Evolutionary conservation across 2,113 vertebrate species (phyloP).

Genomic region (Trogon melanurus): DNA sequence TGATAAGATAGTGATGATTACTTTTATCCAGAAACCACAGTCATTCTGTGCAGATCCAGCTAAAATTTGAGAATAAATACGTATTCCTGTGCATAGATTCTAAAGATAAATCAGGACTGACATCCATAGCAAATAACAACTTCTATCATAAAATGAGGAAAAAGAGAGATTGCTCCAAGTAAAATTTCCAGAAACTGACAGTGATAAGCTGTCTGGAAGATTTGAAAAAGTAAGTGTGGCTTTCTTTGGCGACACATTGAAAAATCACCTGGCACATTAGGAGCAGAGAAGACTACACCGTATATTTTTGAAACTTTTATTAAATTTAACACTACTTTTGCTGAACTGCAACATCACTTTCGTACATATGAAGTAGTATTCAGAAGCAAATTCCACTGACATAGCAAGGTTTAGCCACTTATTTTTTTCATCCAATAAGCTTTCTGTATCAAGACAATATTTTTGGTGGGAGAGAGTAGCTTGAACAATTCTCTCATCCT

Average conservation of each 20-base stretch:
- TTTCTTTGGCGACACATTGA: neutral
- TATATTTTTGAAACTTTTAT: neutral
- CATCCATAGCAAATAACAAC: constrained; percentile 9
- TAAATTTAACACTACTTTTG: neutral
- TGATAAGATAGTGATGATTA: neutral
- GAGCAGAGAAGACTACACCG: neutral
- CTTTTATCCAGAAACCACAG: neutral
- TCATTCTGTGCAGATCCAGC: neutral
- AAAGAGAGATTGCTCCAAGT: neutral
- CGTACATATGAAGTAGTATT: neutral
- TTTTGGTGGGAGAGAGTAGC: neutral
- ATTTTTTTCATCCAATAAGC: neutral
- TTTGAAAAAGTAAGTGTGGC: neutral
- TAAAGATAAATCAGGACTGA: constrained; percentile 22
- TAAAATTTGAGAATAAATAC: neutral
- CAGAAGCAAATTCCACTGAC: neutral
- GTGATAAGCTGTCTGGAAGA: neutral
- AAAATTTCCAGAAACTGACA: neutral
- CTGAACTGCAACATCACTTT: neutral
- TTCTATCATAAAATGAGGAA: neutral
- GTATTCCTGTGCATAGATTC: neutral
- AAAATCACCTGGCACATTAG: constrained; percentile 13
- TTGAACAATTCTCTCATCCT: neutral
- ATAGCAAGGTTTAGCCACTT: neutral
- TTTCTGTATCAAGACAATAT: neutral